Conservation (phyloP, 2,113 vertebrate genomes). For the Ptilorrhoa leucosticta region DNA sequence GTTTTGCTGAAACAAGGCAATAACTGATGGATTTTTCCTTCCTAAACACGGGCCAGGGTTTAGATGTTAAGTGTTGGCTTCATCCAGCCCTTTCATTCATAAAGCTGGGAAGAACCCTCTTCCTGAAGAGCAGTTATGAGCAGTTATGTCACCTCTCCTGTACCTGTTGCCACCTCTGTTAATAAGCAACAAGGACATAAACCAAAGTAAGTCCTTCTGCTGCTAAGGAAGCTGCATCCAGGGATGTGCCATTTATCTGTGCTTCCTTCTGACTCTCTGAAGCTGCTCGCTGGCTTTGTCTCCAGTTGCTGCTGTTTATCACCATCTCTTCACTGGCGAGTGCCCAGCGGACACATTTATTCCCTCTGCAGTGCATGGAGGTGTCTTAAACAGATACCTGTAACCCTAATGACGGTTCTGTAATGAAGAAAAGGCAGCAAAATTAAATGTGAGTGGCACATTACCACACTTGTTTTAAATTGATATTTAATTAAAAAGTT, state of each 20-base stretch:
- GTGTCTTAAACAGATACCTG: constrained; percentile 55
- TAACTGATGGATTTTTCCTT: not conserved
- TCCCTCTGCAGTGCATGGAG: not conserved
- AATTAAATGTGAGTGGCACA: constrained; percentile 67
- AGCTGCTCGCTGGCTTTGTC: not conserved
- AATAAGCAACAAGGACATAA: not conserved
- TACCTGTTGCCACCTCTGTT: not conserved
- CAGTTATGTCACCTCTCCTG: not conserved
- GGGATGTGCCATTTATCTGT: not conserved
- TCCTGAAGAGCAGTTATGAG: not conserved
- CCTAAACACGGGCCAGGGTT: not conserved
- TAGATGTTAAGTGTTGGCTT: not conserved
- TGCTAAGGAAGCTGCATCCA: not conserved
- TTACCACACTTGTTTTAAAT: constrained; percentile 73
- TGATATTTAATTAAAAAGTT: constrained; percentile 84
- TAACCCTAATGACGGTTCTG: constrained; percentile 20
- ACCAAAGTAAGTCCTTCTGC: not conserved
- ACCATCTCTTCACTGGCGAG: not conserved
- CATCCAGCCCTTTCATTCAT: not conserved
- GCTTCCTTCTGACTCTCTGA: not conserved
- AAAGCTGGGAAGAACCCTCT: not conserved
- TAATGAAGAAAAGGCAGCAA: constrained; percentile 55
- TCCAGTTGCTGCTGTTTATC: not conserved
- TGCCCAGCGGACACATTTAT: constrained; percentile 39
- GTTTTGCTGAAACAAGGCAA: not conserved